These are phyloP conservation scores for Mus spretus DNA, from an alignment of 2,797 vertebrate species.

Conservation along the genomic window DNA sequence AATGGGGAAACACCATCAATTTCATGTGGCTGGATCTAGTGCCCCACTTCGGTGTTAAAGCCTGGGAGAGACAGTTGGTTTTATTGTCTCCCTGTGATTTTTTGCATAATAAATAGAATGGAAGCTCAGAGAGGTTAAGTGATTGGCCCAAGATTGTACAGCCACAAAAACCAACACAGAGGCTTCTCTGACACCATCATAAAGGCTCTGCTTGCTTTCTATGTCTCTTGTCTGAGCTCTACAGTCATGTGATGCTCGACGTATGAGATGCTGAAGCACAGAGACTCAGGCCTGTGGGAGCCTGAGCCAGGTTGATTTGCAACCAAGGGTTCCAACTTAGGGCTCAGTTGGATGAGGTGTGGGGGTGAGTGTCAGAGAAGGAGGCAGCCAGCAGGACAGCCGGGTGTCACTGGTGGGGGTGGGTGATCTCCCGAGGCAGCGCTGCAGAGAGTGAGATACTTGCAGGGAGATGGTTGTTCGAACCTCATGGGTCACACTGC, in stretches of 20 bases:
- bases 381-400: too few relatives aligned
- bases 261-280: not conserved
- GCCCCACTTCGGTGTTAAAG: not conserved
- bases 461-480: not conserved
- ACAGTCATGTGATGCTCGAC: not conserved
- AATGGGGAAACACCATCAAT: not conserved
- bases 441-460: not conserved
- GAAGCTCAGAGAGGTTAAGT: constrained; percentile 34
- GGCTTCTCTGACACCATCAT: too few relatives aligned
- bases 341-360: fast-evolving
- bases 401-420: not conserved
- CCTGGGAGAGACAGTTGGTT: not conserved
- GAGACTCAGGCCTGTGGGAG: not conserved
- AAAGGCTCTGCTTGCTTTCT: not conserved
- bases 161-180: not conserved
- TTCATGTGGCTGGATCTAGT: not conserved
- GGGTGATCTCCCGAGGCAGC: not conserved
- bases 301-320: not conserved
- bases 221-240: not conserved
- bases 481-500: not conserved
- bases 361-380: not conserved
- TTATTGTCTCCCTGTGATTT: not conserved
- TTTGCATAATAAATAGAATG: not conserved
- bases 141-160: not conserved
- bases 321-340: too few relatives aligned